Evolutionary conservation across 2,797 vertebrate genomes (phyloP).

Genomic region (Enteromius treurensis): DNA sequence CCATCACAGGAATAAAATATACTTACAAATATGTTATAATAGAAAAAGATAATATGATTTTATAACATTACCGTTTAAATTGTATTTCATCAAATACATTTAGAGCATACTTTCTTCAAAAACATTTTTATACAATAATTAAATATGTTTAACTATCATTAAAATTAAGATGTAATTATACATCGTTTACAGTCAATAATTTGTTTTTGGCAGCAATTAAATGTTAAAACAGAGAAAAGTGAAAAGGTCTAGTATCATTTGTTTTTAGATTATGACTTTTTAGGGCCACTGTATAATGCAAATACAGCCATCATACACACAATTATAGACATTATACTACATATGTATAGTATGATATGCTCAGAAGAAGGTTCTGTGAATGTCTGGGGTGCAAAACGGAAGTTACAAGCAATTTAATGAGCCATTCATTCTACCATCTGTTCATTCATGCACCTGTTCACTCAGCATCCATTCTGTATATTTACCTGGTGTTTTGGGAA

Average conservation of each 20-base stretch:
- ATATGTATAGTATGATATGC: background rate
- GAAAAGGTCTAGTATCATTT: background rate
- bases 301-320: background rate
- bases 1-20: background rate
- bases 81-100: background rate
- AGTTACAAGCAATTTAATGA: slow-evolving; percentile 24
- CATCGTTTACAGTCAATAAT: background rate
- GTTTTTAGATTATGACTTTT: slow-evolving; percentile 4
- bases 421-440: background rate
- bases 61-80: background rate
- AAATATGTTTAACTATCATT: no score
- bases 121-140: background rate
- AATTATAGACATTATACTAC: slow-evolving; percentile 18
- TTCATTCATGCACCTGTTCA: slow-evolving; percentile 2
- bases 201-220: background rate
- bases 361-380: slow-evolving; percentile 25
- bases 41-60: background rate
- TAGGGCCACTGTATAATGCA: slow-evolving; percentile 17
- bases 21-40: background rate
- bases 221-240: background rate
- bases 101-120: background rate
- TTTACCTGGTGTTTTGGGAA: slow-evolving; percentile 82
- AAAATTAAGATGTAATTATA: background rate
- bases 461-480: background rate
- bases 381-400: slow-evolving; percentile 5